Base-by-base conservation (phyloP, 2,113 vertebrate species). In the Rhipidura dahli region DNA sequence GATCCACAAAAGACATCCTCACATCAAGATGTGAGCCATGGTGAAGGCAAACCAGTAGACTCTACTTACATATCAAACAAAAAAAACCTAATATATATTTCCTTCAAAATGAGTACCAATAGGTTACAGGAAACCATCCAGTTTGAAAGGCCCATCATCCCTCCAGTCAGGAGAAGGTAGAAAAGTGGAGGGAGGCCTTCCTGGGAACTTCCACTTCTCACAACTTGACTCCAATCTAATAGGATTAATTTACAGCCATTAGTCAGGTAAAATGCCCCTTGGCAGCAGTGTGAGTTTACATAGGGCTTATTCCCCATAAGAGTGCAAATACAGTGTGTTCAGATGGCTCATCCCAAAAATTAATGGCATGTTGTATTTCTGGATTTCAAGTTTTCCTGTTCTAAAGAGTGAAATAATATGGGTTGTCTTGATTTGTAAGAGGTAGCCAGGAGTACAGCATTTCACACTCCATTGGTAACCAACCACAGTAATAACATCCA, bases 301-400 rank as follows among this genome's bases (percentile, higher is more conserved):
- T 0, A 54, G 39, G 9, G 21, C 69, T 81, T 51, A 33, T 70
- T 87, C 33, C 51, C 59, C 2, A 1, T 9, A 42, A 64, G 51
- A 37, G 27, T 44, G 22, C 40, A 87, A 50, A 81, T 13, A 15
- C 27, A 10, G 10, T 3, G 30, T 26, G 33, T 45, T 75, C 45
- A 51, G 60, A 39, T 31, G 28, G 83, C 18, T 73, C 17, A 49
- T 12, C 83, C 50, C 70, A 72, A 44, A 71, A 69, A 69, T 50
- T 16, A 89, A 31, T 3, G 31, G 23, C 37, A 75, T 22, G 8
- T 26, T 5, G 15, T 18, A 57, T 49, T 84, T 92, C 83, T 79
- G 72, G 81, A 49, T 71, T 84, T 84, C 79, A 69, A 73, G 12
- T 84, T 79, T 71, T 91, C 73, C 93, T 87, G 49, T 47, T 68